Evolutionary conservation across 2,797 vertebrate species (phyloP).

Genomic region (Apodemus agrarius): DNA sequence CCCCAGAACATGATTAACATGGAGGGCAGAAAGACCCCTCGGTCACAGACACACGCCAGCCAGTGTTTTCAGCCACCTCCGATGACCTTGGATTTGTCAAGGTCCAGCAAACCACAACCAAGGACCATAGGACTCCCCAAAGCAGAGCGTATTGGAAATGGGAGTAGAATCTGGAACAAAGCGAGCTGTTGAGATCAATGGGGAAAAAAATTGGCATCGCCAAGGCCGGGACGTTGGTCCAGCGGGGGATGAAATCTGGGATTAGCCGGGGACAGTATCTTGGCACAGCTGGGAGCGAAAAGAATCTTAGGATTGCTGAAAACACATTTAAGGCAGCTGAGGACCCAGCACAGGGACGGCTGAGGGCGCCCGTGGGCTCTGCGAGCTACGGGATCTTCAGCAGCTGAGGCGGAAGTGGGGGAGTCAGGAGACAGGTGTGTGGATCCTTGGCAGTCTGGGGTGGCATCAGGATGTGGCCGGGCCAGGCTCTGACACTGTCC

Average conservation of each 20-base stretch:
- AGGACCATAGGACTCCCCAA: neutral
- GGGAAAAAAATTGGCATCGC: neutral
- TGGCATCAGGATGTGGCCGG: neutral
- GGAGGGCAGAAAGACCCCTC: neutral
- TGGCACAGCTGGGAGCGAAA: neutral
- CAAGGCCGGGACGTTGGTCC: slow-evolving; percentile 46
- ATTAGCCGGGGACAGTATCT: slow-evolving; percentile 49
- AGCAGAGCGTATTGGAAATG: neutral
- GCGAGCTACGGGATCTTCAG: neutral
- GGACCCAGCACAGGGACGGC: neutral
- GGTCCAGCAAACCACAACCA: neutral
- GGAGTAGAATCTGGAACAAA: neutral
- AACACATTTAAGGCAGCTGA: neutral
- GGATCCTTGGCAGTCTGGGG: neutral
- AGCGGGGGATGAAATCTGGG: slow-evolving; percentile 44
- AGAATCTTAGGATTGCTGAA: neutral
- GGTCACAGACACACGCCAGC: neutral
- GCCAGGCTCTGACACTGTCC: rapidly evolving
- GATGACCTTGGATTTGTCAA: slow-evolving; percentile 44
- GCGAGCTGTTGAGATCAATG: slow-evolving; percentile 21
- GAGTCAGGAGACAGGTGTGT: neutral
- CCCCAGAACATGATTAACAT: neutral
- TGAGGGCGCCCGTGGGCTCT: neutral
- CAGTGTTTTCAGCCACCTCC: neutral
- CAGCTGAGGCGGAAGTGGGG: neutral